Evolutionary conservation across 2,888 invertebrate species (phyloP).

Genomic region (Peribatodes rhomboidaria): DNA sequence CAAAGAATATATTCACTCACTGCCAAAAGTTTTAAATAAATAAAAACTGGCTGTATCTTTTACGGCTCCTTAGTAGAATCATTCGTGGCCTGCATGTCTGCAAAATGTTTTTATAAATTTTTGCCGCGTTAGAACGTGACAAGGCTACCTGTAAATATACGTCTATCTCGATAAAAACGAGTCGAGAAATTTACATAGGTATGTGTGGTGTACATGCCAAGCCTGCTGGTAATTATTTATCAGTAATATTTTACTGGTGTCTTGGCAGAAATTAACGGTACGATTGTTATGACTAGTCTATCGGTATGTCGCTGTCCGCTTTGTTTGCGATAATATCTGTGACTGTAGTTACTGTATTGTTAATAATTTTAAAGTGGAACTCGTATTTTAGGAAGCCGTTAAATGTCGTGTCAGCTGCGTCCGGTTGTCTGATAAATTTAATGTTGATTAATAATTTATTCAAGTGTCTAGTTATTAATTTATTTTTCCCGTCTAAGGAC

Average conservation of each 20-base stretch:
- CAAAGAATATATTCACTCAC: too few species aligned
- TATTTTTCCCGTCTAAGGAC: neutral
- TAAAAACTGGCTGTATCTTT: too few species aligned
- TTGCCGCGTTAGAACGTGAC: too few species aligned
- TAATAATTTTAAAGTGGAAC: conserved; percentile 25
- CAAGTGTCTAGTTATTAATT: conserved; percentile 5
- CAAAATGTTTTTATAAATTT: too few species aligned
- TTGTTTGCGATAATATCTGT: conserved; percentile 19
- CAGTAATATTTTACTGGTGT: conserved; percentile 5
- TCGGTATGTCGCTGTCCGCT: neutral
- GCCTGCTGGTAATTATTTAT: neutral
- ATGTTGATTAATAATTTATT: conserved; percentile 18
- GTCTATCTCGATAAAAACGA: too few species aligned
- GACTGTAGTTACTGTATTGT: conserved; percentile 16
- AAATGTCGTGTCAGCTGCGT: conserved; percentile 42
- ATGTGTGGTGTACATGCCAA: too few species aligned
- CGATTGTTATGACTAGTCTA: neutral
- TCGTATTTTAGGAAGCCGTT: conserved; percentile 38
- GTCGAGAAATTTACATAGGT: too few species aligned
- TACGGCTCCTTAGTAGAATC: too few species aligned
- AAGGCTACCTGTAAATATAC: too few species aligned
- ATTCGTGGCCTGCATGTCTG: too few species aligned
- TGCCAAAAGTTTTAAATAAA: too few species aligned
- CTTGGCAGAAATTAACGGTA: neutral
- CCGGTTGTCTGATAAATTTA: conserved; percentile 32